These are phyloP conservation scores for Leptopilina myrica DNA, from an alignment of 2,888 invertebrate genomes.

Conservation along the genomic window DNA sequence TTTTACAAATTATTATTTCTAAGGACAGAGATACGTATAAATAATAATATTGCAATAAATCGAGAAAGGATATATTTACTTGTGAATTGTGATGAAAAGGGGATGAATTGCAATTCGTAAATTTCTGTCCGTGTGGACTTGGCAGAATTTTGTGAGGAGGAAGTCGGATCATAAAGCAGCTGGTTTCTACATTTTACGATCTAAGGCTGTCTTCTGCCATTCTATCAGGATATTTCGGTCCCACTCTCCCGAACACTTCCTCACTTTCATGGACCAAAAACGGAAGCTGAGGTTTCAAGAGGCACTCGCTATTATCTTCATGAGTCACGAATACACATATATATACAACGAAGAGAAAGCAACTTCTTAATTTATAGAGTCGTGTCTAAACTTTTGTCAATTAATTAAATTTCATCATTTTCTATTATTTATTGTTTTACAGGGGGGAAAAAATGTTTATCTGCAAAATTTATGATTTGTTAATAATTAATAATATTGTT, in stretches of 20 bases:
- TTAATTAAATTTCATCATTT: neutral
- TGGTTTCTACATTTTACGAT: slow-evolving; percentile 55
- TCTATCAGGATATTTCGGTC: slow-evolving; percentile 45
- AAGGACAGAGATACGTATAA: too few relatives aligned
- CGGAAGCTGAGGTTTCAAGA: slow-evolving; percentile 36
- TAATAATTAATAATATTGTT: too few relatives aligned
- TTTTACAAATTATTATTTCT: too few relatives aligned
- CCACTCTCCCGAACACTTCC: slow-evolving; percentile 1
- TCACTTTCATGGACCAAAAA: slow-evolving; percentile 18
- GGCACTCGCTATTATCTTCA: slow-evolving; percentile 28
- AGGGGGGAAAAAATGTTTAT: too few relatives aligned
- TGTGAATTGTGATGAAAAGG: too few relatives aligned
- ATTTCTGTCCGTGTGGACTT: slow-evolving; percentile 47
- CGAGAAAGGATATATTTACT: too few relatives aligned
- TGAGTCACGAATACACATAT: neutral
- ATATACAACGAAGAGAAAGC: neutral
- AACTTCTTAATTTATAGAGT: neutral
- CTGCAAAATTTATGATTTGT: too few relatives aligned
- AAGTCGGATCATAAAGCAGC: slow-evolving; percentile 51
- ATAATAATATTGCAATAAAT: too few relatives aligned
- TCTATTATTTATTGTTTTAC: too few relatives aligned
- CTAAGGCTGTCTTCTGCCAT: slow-evolving; percentile 43
- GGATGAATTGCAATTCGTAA: slow-evolving; percentile 34
- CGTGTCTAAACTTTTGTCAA: neutral
- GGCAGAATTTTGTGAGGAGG: slow-evolving; percentile 46